Evolutionary conservation across 1,140 invertebrate species (phyloP), one percentile per base, ranked within the genome.

Genomic region (Drosophila truncata): DNA sequence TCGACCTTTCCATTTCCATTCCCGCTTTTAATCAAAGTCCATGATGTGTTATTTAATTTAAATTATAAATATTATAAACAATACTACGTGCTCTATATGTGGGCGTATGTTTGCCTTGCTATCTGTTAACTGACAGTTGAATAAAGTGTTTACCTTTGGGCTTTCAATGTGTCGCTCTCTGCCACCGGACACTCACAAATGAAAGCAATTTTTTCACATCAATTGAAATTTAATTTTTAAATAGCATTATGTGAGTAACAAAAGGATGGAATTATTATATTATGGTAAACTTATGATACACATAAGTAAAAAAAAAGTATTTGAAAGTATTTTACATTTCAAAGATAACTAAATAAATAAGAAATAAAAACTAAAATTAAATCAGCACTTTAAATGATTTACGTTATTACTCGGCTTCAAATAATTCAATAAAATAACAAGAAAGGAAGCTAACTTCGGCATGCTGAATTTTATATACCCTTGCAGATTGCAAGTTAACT

Each of bases 11-110:
- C 59, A 58, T 18, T 50, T 66, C 20, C 59, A 58, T 60, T 64
- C 44, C 46, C 61, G 25, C 69, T 59, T 72, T 80, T 88, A 80
- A 80, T 61, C 65, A 70, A 72, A 66, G 58, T 39, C 50, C 61
- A 77, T 59, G 82, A 57, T 55, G 74, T 70, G 77, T 80, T 88
- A 88, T 87, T 87, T 88, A 88, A 87, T 87, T 84, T 84, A 87
- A 84, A 88, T 84, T 88, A 88, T 75, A 87, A 87, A 87, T 87
- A 83, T 83, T 87, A 88, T 83, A 88, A 87, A 84, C 85, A 87
- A 83, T 82, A 72, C 73, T 82, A 72, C 73, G 73, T 50, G 66
- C 52, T 65, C 60, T 60, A 66, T 61, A 65, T 71, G 55, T 55
- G 59, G 31, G 39, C 25, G 54, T 37, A 29, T 52, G 60, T 52